Base-by-base conservation (phyloP, 2,113 vertebrate species). In the Hemibagrus wyckioides region DNA sequence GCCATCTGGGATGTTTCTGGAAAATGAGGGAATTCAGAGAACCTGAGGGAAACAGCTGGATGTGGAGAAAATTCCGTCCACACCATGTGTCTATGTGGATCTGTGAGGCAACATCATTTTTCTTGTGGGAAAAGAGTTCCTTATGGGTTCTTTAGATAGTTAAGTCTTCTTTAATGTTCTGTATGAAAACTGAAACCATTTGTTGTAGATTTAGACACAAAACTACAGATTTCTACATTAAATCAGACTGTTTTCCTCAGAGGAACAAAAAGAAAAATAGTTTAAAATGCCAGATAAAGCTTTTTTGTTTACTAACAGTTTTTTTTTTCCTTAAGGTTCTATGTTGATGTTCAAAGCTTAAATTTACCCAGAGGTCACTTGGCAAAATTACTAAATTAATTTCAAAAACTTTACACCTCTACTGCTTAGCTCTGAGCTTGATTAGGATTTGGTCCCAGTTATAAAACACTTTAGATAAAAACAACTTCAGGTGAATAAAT, bases 391-490 rank as follows among this genome's bases (percentile, higher is more conserved):
- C 44, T 30, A 17, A 52, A 77, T 77, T 77, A 77, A 77, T 77
- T 77, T 80, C 1, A 36, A 21, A 23, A 80, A 33, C 17, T 80
- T 56, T 33, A 33, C 50, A 14, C 10, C 5, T 76, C 5, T n/a
- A n/a, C 14, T 33, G 77, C n/a, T 33, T 33, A 54, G 15, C 15
- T 56, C 8, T 56, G 33, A 80, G 14, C 11, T 56, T 54, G n/a
- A 19, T 80, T 80, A 56, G 77, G 50, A 80, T 36, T 36, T 0
- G 1, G 7, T 19, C 50, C 50, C 52, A 33, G 17, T 56, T 80
- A n/a, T 28, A 33, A 77, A 77, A 52, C 75, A 52, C 48, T 75
- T 75, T 44, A 10, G 36, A 25, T 77, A 54, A 79, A 79, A 79
- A 48, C 44, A 17, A 52, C 28, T 30, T 48, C 39, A 77, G 52